Percentiles rank a stretch among this genome's conserved stretches.
Conservation (phyloP, 2,888 invertebrate genomes). For the Plusia festucae region DNA sequence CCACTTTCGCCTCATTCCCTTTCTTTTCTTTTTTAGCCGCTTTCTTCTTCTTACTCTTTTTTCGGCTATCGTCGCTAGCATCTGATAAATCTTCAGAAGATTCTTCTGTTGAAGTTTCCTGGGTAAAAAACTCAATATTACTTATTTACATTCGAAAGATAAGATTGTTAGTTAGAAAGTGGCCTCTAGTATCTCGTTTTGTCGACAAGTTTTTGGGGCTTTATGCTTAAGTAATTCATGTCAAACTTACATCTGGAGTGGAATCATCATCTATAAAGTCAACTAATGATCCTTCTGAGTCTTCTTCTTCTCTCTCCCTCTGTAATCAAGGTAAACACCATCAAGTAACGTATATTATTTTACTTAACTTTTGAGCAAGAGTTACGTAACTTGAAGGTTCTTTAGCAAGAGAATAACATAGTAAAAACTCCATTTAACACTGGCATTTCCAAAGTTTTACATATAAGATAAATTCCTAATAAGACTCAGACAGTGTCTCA, state of each 20-base stretch:
- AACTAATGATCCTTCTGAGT: slow-evolving; percentile 92
- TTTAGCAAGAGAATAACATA: no score
- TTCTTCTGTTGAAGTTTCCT: slow-evolving; percentile 83
- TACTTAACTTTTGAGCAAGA: no score
- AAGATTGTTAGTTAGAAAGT: not conserved
- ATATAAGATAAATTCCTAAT: not conserved
- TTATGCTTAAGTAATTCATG: no score
- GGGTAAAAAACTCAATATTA: not conserved
- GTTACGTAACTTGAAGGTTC: no score
- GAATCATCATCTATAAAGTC: slow-evolving; percentile 92
- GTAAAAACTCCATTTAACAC: no score
- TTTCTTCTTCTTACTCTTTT: slow-evolving; percentile 84
- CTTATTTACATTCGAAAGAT: not conserved
- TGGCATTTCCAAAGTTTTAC: no score
- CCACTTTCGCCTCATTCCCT: slow-evolving; percentile 37
- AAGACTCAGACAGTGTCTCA: slow-evolving; percentile 52
- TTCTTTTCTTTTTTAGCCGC: slow-evolving; percentile 37
- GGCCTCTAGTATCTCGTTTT: no score
- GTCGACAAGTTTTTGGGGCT: no score
- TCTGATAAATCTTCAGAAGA: slow-evolving; percentile 79
- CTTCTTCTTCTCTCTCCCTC: slow-evolving; percentile 89
- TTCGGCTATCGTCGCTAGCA: slow-evolving; percentile 81
- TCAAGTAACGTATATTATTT: no score
- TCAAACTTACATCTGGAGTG: slow-evolving; percentile 77
- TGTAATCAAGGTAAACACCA: slow-evolving; percentile 49